Evolutionary conservation across 2,113 vertebrate genomes (phyloP).

Genomic region (Thamnaconus septentrionalis): DNA sequence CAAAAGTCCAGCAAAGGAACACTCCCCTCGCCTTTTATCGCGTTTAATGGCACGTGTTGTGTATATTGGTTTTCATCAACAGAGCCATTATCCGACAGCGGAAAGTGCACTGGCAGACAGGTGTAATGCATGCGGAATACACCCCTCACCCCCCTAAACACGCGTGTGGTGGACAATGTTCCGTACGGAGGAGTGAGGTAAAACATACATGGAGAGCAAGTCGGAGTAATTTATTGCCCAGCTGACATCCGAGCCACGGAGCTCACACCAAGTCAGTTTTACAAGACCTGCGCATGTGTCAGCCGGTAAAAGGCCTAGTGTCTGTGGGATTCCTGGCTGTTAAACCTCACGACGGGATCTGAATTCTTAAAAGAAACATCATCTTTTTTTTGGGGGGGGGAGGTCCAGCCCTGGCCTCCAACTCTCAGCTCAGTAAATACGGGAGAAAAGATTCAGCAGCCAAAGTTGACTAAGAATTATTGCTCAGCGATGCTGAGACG

Average conservation of each 20-base stretch:
- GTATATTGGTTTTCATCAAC: slow-evolving; percentile 22
- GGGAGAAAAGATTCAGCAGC: slow-evolving; percentile 75
- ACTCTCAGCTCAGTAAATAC: slow-evolving; percentile 75
- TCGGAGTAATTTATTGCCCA: slow-evolving; percentile 42
- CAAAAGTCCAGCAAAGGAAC: background rate
- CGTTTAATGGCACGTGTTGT: slow-evolving; percentile 2
- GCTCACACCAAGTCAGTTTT: slow-evolving; percentile 49
- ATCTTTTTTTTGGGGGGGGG: slow-evolving; percentile 60
- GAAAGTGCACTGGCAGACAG: slow-evolving; percentile 16
- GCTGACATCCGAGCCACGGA: slow-evolving; percentile 31
- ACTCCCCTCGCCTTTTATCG: slow-evolving; percentile 11
- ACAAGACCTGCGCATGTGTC: slow-evolving; percentile 31
- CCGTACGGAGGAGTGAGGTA: slow-evolving; percentile 19
- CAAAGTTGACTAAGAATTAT: slow-evolving; percentile 71
- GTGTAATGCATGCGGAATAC: slow-evolving; percentile 3
- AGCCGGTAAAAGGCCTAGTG: slow-evolving; percentile 31
- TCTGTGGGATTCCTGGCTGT: slow-evolving; percentile 22
- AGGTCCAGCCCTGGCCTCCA: slow-evolving; percentile 48
- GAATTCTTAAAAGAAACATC: slow-evolving; percentile 51
- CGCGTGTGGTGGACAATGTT: slow-evolving; percentile 11
- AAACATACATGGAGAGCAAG: slow-evolving; percentile 12
- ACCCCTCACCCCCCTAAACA: slow-evolving; percentile 5
- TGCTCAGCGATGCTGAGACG: slow-evolving; percentile 46
- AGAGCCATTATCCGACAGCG: slow-evolving; percentile 19
- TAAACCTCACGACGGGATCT: slow-evolving; percentile 61